Evolutionary conservation across 1,140 invertebrate species (phyloP).

Genomic region (Zaprionus lachaisei): DNA sequence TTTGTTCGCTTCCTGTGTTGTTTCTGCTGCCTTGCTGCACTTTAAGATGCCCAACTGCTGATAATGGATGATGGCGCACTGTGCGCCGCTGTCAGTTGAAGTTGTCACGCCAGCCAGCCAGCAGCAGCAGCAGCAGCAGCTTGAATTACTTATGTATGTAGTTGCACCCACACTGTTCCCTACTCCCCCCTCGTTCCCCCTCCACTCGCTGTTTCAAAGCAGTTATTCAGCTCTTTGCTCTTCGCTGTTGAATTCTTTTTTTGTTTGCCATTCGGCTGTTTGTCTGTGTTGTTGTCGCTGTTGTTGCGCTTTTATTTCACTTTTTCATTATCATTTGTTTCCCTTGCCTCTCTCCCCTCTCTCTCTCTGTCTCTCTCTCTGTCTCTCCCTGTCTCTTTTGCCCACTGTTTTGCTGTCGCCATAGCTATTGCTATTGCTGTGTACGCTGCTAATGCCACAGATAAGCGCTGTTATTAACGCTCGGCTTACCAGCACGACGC

Average conservation of each 20-base stretch:
- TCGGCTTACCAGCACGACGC: conserved; percentile 74
- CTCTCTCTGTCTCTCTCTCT: conserved; percentile 1
- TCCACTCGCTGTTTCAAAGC: background rate
- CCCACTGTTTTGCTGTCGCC: conserved; percentile 19
- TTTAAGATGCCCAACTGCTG: conserved; percentile 82
- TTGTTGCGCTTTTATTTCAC: conserved; percentile 80
- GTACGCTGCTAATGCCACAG: conserved; percentile 78
- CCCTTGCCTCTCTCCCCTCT: background rate
- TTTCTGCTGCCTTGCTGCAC: conserved; percentile 61
- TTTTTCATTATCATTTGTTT: conserved; percentile 80
- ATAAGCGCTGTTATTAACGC: conserved; percentile 83
- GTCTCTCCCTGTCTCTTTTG: background rate
- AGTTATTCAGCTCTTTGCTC: conserved; percentile 31
- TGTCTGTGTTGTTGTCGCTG: conserved; percentile 68
- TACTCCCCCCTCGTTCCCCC: background rate
- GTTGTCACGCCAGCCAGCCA: conserved; percentile 65
- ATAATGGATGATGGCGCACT: conserved; percentile 80
- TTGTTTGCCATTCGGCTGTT: conserved; percentile 57
- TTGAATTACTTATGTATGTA: conserved; percentile 71
- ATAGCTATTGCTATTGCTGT: conserved; percentile 53
- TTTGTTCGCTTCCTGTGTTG: conserved; percentile 46
- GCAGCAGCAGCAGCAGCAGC: conserved; percentile 59
- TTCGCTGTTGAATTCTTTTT: conserved; percentile 36
- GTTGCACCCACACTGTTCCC: background rate
- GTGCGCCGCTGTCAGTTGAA: conserved; percentile 80